These are phyloP conservation scores for Patagioenas fasciata DNA, from an alignment of 2,113 vertebrate genomes.

Conservation along the genomic window DNA sequence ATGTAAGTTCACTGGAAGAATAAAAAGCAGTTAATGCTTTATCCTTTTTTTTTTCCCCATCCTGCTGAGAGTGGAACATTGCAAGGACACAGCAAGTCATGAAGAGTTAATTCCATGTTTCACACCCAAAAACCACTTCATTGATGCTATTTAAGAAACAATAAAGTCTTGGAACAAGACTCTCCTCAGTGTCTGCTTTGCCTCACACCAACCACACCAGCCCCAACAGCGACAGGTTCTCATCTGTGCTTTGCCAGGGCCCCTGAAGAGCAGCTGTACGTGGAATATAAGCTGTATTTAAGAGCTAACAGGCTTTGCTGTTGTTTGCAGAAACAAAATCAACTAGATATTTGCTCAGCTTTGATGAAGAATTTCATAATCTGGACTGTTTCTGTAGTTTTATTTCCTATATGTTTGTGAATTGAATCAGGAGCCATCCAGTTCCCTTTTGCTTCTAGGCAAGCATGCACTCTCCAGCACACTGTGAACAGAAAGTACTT, in stretches of 20 bases:
- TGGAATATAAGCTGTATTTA: neutral
- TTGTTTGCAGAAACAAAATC: neutral
- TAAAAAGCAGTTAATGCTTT: neutral
- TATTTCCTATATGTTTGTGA: neutral
- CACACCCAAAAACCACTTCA: neutral
- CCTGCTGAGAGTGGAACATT: neutral
- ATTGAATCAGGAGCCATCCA: neutral
- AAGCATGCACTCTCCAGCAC: neutral
- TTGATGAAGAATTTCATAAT: neutral
- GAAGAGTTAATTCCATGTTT: neutral
- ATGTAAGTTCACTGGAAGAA: neutral
- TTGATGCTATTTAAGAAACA: neutral
- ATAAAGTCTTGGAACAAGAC: neutral
- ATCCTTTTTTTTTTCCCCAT: too few relatives aligned
- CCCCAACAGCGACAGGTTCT: neutral
- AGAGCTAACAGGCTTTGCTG: neutral
- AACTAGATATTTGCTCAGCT: neutral
- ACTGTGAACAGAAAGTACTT: neutral
- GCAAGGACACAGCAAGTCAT: neutral
- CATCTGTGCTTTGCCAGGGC: neutral
- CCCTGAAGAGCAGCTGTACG: neutral
- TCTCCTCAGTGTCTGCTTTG: neutral
- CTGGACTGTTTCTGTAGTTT: neutral
- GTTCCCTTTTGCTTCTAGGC: neutral
- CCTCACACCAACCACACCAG: neutral